Percentiles rank a stretch among this genome's conserved stretches.
These are phyloP conservation scores for Watsonalla binaria DNA, from an alignment of 2,888 invertebrate genomes.

Conservation along the genomic window DNA sequence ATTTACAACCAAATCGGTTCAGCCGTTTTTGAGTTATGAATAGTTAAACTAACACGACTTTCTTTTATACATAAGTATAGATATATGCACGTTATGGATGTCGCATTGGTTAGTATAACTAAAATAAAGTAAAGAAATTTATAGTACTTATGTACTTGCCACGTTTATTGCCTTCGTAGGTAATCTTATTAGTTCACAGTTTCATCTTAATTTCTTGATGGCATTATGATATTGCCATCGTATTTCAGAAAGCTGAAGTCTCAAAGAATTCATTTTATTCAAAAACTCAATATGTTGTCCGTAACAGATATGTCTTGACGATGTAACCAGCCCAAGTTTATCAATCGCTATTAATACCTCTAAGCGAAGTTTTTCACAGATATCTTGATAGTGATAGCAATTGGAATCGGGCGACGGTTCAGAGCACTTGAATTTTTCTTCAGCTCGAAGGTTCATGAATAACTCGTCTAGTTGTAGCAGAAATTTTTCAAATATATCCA, in stretches of 20 bases:
- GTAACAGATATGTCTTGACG: conserved; percentile 3
- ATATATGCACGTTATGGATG: too few relatives aligned
- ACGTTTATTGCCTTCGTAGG: too few relatives aligned
- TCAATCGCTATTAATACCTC: conserved; percentile 24
- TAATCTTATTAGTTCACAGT: background rate
- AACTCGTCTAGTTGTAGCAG: conserved; percentile 13
- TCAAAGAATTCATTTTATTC: conserved; percentile 14
- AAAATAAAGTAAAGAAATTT: background rate
- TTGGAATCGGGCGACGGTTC: conserved; percentile 10
- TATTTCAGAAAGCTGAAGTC: conserved; percentile 13
- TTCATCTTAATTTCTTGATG: conserved; percentile 5
- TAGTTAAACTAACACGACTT: too few relatives aligned
- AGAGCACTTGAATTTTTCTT: conserved; percentile 7
- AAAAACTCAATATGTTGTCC: conserved; percentile 10
- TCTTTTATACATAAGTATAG: too few relatives aligned
- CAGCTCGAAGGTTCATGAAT: conserved; percentile 9
- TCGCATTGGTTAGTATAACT: background rate
- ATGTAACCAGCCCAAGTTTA: conserved; percentile 14
- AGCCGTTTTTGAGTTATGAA: too few relatives aligned
- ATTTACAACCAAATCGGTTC: too few relatives aligned
- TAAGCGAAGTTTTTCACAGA: conserved; percentile 20
- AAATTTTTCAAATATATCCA: conserved; percentile 5
- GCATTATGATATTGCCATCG: conserved; percentile 17
- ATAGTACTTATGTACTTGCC: background rate
- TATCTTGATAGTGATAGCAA: conserved; percentile 17